Evolutionary conservation across 2,797 vertebrate genomes (phyloP).

Genomic region (Rhyacichthys aspro): DNA sequence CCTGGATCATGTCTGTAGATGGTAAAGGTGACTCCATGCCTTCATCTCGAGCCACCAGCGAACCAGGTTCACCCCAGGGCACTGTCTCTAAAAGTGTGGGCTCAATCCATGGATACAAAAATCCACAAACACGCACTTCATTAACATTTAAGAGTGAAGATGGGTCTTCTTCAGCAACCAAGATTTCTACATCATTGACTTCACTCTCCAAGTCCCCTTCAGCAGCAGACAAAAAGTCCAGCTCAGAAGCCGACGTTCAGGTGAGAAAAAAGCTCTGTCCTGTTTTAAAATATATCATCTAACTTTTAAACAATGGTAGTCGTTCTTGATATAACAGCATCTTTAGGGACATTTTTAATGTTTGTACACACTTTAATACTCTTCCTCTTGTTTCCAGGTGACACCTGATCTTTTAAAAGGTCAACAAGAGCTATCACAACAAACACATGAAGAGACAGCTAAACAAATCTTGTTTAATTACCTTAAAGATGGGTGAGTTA

Average conservation of each 20-base stretch:
- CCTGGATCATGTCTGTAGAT: conserved; percentile 52
- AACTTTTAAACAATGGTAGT: background rate
- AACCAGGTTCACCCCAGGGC: conserved; percentile 73
- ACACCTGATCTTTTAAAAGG: conserved; percentile 97
- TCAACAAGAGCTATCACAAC: conserved; percentile 92
- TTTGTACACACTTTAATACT: conserved; percentile 5
- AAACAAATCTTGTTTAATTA: conserved; percentile 98
- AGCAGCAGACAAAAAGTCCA: conserved; percentile 45
- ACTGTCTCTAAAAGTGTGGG: conserved; percentile 57
- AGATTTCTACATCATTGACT: conserved; percentile 36
- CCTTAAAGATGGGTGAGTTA: conserved; percentile 93
- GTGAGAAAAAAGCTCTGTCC: conserved; percentile 57
- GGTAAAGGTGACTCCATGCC: conserved; percentile 59
- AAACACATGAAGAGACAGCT: conserved; percentile 96
- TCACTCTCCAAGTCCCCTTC: conserved; percentile 54
- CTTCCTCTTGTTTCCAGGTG: conserved; percentile 72
- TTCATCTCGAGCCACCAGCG: conserved; percentile 56
- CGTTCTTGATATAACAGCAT: no score
- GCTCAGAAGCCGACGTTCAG: conserved; percentile 68
- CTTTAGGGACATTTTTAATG: background rate
- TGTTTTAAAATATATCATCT: no score
- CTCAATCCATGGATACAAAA: conserved; percentile 65
- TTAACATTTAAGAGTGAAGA: conserved; percentile 56
- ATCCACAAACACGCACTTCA: conserved; percentile 50
- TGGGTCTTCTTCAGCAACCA: conserved; percentile 39